Base-by-base conservation (phyloP, 2,797 vertebrate species). In the Coilia nasus region DNA sequence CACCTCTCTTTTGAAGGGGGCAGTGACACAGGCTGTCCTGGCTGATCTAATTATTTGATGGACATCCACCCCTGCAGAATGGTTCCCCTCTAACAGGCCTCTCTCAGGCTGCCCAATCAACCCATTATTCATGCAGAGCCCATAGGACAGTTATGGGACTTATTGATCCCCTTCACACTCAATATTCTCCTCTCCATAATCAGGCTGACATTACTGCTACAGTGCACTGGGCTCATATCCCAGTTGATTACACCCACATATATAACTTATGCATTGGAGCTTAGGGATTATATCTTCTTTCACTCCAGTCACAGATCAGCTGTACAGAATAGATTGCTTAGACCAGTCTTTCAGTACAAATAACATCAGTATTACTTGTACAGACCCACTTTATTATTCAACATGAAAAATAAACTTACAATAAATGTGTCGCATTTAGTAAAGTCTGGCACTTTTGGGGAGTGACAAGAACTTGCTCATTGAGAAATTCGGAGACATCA, bases 1-100 rank as follows among this genome's bases (percentile, higher is more conserved):
- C 93, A 93, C 44, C 83, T 91, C 91, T 89, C 89, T 91, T 91
- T 87, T 10, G 23, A 84, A 87, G 71, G 21, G 81, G 82, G 81
- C 15, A 14, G 21, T 86, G 88, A 89, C 82, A 62, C 88, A 35
- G 89, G 88, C 90, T 92, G 92, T 93, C 92, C 92, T 88, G 89
- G 91, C 91, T 94, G 92, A 94, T 93, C 93, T 93, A 90, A 92
- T 94, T 91, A 93, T 94, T 93, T 93, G 92, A 94, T 92, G 91
- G 92, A 94, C 92, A 92, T 89, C 88, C 91, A 89, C 84, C 87
- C 84, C 88, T 88, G 89, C 89, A 89, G 35, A 71, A 35, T 35
- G 88, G 87, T 81, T 83, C 84, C 88, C 84, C 91, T 93, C 90
- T 90, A 9, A 81, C 88, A 83, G 19, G 84, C 88, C 89, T 89